A percentile compares a stretch with the other conserved stretches of the same genome.
Evolutionary conservation across 2,888 invertebrate genomes (phyloP).

Genomic region (Amphipoea oculea): DNA sequence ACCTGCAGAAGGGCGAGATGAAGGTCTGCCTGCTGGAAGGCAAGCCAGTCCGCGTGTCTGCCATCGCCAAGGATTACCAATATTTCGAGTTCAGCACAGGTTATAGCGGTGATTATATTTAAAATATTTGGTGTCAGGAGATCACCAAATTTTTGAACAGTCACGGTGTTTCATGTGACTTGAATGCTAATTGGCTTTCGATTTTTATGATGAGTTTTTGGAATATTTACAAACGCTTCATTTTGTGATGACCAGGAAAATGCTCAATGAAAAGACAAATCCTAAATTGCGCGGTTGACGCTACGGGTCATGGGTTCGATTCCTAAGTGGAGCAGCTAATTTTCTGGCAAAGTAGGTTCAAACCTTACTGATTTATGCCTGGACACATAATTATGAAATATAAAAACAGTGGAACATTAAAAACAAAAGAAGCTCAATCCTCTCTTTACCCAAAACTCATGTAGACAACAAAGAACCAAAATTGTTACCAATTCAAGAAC

Average conservation of each 20-base stretch:
- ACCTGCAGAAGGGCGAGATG: constrained; percentile 88
- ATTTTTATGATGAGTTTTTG: constrained; percentile 10
- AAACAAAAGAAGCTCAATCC: not conserved
- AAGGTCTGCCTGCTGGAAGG: constrained; percentile 88
- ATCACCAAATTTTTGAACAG: constrained; percentile 55
- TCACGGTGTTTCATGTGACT: not conserved
- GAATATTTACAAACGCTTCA: not conserved
- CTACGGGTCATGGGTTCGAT: not conserved
- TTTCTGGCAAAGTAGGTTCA: not conserved
- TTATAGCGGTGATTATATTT: constrained; percentile 87
- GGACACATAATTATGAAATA: not conserved
- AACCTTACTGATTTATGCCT: not conserved
- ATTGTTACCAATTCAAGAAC: not conserved
- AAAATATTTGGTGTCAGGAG: constrained; percentile 64
- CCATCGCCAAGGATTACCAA: constrained; percentile 90
- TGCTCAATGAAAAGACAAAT: not conserved
- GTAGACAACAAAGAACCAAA: not conserved
- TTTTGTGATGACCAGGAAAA: not conserved
- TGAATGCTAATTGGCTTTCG: constrained; percentile 35
- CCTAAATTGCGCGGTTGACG: not conserved
- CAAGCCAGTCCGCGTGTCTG: constrained; percentile 84
- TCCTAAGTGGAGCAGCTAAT: not conserved
- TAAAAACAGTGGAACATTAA: not conserved
- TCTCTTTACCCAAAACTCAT: constrained; percentile 13
- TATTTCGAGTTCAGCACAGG: constrained; percentile 89